These are phyloP conservation scores for Nipponacmea schrenckii DNA, from an alignment of 2,888 invertebrate genomes.

Conservation along the genomic window DNA sequence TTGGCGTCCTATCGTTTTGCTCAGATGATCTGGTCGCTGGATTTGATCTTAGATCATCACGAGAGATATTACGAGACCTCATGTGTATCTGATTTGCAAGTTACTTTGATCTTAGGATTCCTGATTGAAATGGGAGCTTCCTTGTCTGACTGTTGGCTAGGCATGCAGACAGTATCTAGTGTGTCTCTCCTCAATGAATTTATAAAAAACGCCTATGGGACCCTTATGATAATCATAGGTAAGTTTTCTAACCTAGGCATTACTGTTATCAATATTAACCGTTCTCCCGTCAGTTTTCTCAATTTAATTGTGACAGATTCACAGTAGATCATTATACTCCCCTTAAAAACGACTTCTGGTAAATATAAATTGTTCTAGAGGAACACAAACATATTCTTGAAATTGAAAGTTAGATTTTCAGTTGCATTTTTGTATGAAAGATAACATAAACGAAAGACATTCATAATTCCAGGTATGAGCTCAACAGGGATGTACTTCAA, in stretches of 20 bases:
- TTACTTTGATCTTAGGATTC: conserved; percentile 48
- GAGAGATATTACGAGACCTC: conserved; percentile 49
- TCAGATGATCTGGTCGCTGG: conserved; percentile 53
- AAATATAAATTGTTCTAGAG: too few species aligned
- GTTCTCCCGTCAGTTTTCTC: too few species aligned
- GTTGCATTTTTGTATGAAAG: too few species aligned
- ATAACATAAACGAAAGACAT: not conserved
- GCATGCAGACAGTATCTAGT: conserved; percentile 47
- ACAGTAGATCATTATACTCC: too few species aligned
- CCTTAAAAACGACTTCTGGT: too few species aligned
- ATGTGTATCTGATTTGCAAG: conserved; percentile 55
- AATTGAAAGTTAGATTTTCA: too few species aligned
- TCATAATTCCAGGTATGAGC: conserved; percentile 79
- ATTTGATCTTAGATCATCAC: conserved; percentile 57
- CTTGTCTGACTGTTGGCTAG: conserved; percentile 53
- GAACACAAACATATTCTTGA: too few species aligned
- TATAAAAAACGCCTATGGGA: conserved; percentile 50
- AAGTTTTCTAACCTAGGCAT: conserved; percentile 26
- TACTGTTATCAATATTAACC: not conserved
- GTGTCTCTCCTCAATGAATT: conserved; percentile 47
- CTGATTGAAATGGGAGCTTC: conserved; percentile 51
- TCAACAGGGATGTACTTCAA: conserved; percentile 95
- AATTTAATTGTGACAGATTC: too few species aligned
- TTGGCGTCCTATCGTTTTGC: conserved; percentile 56
- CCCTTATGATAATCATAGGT: conserved; percentile 58